Base-by-base conservation (phyloP, 2,888 invertebrate genomes). In the Notocelia uddmanniana region DNA sequence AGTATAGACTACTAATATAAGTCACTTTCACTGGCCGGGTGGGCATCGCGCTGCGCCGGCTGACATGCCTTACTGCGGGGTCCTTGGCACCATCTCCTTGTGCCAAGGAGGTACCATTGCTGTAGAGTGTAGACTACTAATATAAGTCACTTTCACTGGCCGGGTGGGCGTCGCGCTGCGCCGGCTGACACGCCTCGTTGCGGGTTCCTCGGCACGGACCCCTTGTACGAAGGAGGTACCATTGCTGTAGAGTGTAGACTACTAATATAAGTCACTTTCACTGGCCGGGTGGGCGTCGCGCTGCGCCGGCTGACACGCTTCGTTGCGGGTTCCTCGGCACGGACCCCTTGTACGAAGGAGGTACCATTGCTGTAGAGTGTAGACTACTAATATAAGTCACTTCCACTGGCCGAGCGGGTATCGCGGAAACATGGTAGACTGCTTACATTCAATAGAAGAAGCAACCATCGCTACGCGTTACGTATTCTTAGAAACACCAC, bases 41-140 rank as follows among this genome's bases (percentile, higher is more conserved):
- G 97, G 96, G 0, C 90, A 95, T 1, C 96, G 96, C 69, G 96
- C 95, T 0, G 97, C 97, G 0, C 96, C 97, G 0, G 95, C 96
- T 0, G 97, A 97, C 87, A 94, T 96, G 1, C 98, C 98, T 0
- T 94, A 94, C 57, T 98, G 98, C 78, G 98, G 98, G 0, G 98
- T 97, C 86, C 85, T 97, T 67, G 97, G 96, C 13, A 97, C 96
- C 73, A 96, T 96, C 77, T 96, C 96, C 0, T 94, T 95, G 77
- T 97, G 98, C 79, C 95, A 95, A 77, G 58, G 58, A 58, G 58
- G 58, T 58, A 58, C 11, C 18, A 23, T 8, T 8, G 11, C 2
- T 52, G 19, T 19, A 52, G 1, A 52, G 45, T 45, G 15, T 45
- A 26, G 26, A 26, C 26, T 26, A 26, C 26, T 26, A 26, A 26